These are phyloP conservation scores for Melieria omissa DNA, from an alignment of 2,888 invertebrate species.

Conservation along the genomic window DNA sequence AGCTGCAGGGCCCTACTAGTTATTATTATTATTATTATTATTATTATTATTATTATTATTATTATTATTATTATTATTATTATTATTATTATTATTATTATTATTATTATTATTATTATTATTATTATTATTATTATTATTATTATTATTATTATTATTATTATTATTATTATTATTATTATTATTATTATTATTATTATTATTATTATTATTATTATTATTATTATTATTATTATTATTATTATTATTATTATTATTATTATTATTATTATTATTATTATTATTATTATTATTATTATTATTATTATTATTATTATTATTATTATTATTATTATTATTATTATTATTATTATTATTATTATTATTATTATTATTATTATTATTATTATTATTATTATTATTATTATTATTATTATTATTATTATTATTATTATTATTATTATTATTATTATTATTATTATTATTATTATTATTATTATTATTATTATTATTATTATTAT, in stretches of 20 bases:
- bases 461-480: slow-evolving; percentile 4
- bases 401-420: slow-evolving; percentile 4
- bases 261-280: slow-evolving; percentile 4
- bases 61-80: too few species aligned
- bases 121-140: too few species aligned
- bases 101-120: too few species aligned
- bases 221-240: not conserved
- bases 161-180: too few species aligned
- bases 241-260: slow-evolving; percentile 4
- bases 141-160: too few species aligned
- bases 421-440: slow-evolving; percentile 4
- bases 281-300: slow-evolving; percentile 4
- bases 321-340: slow-evolving; percentile 4
- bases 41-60: too few species aligned
- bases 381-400: slow-evolving; percentile 4
- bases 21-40: too few species aligned
- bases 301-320: slow-evolving; percentile 4
- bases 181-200: too few species aligned
- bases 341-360: slow-evolving; percentile 4
- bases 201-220: too few species aligned
- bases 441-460: slow-evolving; percentile 4
- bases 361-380: slow-evolving; percentile 4
- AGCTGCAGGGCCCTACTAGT: too few species aligned
- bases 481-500: slow-evolving; percentile 4
- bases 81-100: too few species aligned